phyloP scores from a whole-genome alignment of 2,888 invertebrate species.

The Cryptus viduatorius region DNA sequence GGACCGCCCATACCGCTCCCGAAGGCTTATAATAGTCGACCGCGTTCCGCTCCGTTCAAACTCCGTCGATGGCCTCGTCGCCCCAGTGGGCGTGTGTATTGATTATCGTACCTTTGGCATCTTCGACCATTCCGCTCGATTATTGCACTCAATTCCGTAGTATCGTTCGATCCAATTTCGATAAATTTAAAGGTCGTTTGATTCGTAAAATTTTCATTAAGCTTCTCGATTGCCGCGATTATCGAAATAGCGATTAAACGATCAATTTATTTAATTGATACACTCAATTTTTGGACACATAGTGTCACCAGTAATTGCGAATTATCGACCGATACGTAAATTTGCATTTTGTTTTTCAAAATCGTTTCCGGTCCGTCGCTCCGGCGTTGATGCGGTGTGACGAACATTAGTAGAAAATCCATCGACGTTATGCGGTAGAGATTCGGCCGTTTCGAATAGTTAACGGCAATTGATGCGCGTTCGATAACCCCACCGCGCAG shows the following conservation, averaged over 20 bases:
- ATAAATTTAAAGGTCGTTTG: background rate
- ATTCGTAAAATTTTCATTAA: background rate
- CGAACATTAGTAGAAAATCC: conserved; percentile 41
- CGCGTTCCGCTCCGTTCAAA: conserved; percentile 55
- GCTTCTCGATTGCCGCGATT: background rate
- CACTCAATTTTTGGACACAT: background rate
- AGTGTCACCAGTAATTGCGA: background rate
- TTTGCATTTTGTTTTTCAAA: background rate
- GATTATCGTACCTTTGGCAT: conserved; percentile 67
- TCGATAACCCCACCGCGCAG: conserved; percentile 71
- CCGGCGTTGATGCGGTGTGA: background rate
- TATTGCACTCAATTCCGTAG: conserved; percentile 1
- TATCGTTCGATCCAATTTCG: background rate
- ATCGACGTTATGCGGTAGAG: conserved; percentile 45
- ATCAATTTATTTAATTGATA: background rate
- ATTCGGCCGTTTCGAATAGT: conserved; percentile 58
- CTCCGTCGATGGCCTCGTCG: conserved; percentile 25
- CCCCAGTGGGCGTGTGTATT: conserved; percentile 47
- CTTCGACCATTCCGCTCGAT: conserved; percentile 49
- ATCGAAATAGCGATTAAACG: background rate
- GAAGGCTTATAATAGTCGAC: conserved; percentile 61
- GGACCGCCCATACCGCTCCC: conserved; percentile 33
- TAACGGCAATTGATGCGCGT: conserved; percentile 67
- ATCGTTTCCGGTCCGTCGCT: background rate
- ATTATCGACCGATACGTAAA: background rate